Evolutionary conservation across 2,797 vertebrate genomes (phyloP).

Genomic region (Manis javanica): DNA sequence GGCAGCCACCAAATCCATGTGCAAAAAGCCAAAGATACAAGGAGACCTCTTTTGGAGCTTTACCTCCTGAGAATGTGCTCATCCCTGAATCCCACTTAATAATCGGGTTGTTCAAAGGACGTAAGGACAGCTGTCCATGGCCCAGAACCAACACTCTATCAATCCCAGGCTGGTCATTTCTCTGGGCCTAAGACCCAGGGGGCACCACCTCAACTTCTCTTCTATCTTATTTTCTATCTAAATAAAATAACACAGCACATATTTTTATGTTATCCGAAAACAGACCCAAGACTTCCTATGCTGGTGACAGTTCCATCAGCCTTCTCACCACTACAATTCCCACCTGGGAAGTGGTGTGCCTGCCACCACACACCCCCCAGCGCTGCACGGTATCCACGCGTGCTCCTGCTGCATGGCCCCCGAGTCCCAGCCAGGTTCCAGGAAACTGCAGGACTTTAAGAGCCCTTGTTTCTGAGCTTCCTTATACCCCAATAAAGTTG

Average conservation of each 20-base stretch:
- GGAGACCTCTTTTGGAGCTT: not conserved
- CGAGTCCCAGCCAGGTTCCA: not conserved
- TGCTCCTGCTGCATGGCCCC: not conserved
- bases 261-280: not conserved
- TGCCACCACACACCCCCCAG: accelerated
- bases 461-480: not conserved
- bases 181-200: not conserved
- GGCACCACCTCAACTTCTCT: not conserved
- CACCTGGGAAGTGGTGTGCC: not conserved
- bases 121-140: not conserved
- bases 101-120: not conserved
- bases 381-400: accelerated
- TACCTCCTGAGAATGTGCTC: not conserved
- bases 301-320: not conserved
- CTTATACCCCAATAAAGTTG: not conserved
- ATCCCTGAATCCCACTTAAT: not conserved
- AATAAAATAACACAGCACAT: not conserved
- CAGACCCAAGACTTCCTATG: not conserved
- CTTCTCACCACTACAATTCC: not conserved
- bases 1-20: not conserved
- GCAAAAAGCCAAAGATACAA: not conserved
- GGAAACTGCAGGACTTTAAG: not conserved
- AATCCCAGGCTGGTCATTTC: not conserved
- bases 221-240: not conserved
- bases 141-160: not conserved